These are phyloP conservation scores for Morphnarchus princeps DNA, from an alignment of 2,113 vertebrate genomes.

Conservation along the genomic window DNA sequence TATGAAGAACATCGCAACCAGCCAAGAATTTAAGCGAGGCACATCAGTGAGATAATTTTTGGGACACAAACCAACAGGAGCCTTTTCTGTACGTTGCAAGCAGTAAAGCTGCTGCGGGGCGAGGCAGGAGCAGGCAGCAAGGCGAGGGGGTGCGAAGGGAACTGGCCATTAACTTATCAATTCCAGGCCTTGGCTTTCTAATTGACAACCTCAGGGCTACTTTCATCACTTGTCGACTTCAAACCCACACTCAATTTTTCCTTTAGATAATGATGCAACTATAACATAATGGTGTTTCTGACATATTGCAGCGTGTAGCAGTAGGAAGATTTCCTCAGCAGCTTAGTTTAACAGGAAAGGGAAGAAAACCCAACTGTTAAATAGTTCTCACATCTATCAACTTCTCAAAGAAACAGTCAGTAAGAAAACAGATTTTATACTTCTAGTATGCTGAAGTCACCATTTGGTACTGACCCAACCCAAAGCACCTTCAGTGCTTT, in stretches of 20 bases:
- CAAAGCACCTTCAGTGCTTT: neutral
- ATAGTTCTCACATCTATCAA: slow-evolving; percentile 35
- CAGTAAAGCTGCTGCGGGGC: slow-evolving; percentile 68
- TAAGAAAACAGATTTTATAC: neutral
- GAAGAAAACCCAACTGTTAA: neutral
- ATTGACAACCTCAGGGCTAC: slow-evolving; percentile 91
- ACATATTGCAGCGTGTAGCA: slow-evolving; percentile 79
- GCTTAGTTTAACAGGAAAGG: slow-evolving; percentile 5
- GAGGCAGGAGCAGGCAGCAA: slow-evolving; percentile 52
- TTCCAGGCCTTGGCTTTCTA: slow-evolving; percentile 84
- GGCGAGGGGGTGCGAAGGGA: slow-evolving; percentile 52
- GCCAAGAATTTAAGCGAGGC: neutral
- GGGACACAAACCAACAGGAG: slow-evolving; percentile 72
- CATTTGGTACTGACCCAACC: neutral
- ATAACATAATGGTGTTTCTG: slow-evolving; percentile 82
- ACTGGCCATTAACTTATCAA: slow-evolving; percentile 85
- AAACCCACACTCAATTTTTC: slow-evolving; percentile 88
- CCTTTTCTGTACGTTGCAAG: slow-evolving; percentile 70
- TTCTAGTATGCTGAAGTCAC: neutral
- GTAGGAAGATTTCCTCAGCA: slow-evolving; percentile 34
- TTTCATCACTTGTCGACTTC: slow-evolving; percentile 93
- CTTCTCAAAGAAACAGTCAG: neutral
- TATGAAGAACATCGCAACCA: neutral
- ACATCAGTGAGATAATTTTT: slow-evolving; percentile 73
- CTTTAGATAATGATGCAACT: slow-evolving; percentile 85